These are phyloP conservation scores for Bombus affinis DNA, from an alignment of 1,140 invertebrate species.

Conservation along the genomic window DNA sequence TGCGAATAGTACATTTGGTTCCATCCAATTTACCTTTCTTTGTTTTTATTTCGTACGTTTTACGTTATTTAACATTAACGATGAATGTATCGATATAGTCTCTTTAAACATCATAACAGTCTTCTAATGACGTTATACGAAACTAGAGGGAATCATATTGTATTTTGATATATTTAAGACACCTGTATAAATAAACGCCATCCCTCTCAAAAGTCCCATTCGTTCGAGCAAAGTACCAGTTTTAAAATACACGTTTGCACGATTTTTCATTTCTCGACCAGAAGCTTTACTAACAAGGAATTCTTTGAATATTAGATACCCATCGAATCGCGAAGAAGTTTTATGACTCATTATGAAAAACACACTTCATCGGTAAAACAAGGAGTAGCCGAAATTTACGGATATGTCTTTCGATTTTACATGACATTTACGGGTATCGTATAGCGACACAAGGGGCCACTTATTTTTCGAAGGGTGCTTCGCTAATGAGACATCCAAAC, in stretches of 20 bases:
- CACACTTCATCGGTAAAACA: background rate
- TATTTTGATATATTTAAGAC: too few relatives aligned
- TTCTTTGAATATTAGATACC: background rate
- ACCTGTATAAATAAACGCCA: too few relatives aligned
- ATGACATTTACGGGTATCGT: background rate
- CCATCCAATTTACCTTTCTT: background rate
- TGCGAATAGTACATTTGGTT: too few relatives aligned
- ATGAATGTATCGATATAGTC: too few relatives aligned
- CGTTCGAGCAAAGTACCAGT: background rate
- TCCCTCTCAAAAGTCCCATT: background rate
- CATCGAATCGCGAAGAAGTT: background rate
- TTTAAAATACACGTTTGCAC: background rate
- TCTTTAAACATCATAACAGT: too few relatives aligned
- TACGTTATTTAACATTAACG: too few relatives aligned
- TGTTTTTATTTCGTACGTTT: background rate
- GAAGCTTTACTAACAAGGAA: background rate
- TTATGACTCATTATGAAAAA: background rate
- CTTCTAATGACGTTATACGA: too few relatives aligned
- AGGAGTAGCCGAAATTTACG: background rate
- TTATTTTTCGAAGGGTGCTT: conserved; percentile 41
- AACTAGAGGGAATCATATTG: too few relatives aligned
- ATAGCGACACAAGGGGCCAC: background rate
- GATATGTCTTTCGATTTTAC: conserved; percentile 8
- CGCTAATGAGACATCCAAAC: conserved; percentile 60
- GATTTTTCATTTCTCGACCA: too few relatives aligned